Conservation (phyloP, 2,113 vertebrate species). For the Gila orcuttii region DNA sequence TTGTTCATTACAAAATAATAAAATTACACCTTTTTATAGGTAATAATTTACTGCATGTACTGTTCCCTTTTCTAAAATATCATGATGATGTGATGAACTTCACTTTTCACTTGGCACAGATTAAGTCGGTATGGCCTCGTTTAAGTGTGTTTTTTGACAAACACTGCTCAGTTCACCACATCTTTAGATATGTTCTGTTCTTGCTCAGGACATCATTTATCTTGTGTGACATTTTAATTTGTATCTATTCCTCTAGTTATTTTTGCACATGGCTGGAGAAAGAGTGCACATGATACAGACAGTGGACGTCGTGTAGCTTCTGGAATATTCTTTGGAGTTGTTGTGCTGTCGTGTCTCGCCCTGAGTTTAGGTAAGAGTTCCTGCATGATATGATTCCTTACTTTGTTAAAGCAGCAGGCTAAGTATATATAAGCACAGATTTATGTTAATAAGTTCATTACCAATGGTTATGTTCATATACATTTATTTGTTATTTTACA, state of each 20-base stretch:
- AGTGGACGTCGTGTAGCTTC: fast-evolving
- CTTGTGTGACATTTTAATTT: not conserved
- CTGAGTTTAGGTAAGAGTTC: not conserved
- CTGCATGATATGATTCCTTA: not conserved
- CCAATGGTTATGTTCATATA: too few species aligned
- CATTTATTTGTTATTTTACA: too few species aligned
- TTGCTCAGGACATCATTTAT: not conserved
- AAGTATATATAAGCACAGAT: too few species aligned
- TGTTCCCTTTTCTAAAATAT: not conserved
- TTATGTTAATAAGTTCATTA: not conserved
- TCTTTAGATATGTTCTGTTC: not conserved
- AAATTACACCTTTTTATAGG: too few species aligned
- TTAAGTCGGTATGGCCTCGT: too few species aligned
- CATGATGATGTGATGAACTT: too few species aligned
- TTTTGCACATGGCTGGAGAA: not conserved
- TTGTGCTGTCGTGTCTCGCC: not conserved
- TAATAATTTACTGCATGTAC: too few species aligned
- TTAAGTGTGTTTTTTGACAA: too few species aligned
- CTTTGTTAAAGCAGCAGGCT: too few species aligned
- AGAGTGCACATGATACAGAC: not conserved
- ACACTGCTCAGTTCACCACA: not conserved
- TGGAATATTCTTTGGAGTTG: fast-evolving
- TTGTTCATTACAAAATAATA: too few species aligned
- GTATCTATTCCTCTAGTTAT: not conserved
- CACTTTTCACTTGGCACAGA: too few species aligned